These are phyloP conservation scores for Paragorgia papillata DNA, from an alignment of 92 coral and sea anemone genomes.

Conservation along the genomic window DNA sequence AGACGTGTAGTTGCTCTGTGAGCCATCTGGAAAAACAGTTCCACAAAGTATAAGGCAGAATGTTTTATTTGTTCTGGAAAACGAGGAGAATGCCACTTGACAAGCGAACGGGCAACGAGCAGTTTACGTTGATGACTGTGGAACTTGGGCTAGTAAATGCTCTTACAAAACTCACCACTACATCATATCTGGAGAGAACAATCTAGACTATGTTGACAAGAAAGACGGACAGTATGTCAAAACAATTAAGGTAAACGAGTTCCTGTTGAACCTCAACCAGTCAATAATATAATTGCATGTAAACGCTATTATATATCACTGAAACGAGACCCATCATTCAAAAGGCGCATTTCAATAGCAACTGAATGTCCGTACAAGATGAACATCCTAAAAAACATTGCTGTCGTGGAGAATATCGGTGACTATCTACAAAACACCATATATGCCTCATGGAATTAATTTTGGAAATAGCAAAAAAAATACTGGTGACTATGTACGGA, in stretches of 20 bases:
- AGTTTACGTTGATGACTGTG: conserved; percentile 19
- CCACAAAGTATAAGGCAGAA: neutral
- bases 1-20: no score
- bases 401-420: no score
- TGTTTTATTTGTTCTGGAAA: neutral
- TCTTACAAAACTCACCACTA: conserved; percentile 12
- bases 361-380: no score
- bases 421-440: no score
- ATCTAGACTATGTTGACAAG: conserved; percentile 13
- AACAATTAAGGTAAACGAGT: conserved; percentile 1
- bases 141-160: neutral
- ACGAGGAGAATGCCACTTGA: neutral
- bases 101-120: neutral
- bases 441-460: no score
- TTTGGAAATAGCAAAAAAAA: no score
- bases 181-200: neutral
- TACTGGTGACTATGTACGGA: no score
- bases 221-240: conserved; percentile 6
- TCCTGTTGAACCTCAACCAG: conserved; percentile 17
- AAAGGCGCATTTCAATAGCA: no score
- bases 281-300: no score
- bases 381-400: no score
- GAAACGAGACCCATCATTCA: no score
- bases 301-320: no score
- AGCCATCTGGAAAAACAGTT: neutral